These are phyloP conservation scores for Latheticus oryzae DNA, from an alignment of 2,888 invertebrate genomes.

Conservation along the genomic window DNA sequence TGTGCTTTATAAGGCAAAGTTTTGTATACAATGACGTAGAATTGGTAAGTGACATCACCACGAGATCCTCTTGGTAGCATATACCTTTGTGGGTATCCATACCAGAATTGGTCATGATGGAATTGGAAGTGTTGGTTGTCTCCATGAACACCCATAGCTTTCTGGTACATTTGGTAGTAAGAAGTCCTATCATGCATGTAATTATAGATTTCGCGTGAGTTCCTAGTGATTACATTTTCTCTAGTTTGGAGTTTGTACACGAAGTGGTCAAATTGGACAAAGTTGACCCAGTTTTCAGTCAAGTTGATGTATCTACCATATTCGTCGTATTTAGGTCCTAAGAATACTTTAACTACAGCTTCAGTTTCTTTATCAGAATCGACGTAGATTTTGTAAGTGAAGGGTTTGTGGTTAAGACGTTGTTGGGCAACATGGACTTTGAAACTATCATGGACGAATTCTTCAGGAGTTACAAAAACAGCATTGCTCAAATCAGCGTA, in stretches of 20 bases:
- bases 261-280: conserved; percentile 73
- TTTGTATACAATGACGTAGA: conserved; percentile 67
- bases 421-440: conserved; percentile 71
- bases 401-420: conserved; percentile 78
- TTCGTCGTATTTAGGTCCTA: conserved; percentile 77
- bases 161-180: conserved; percentile 73
- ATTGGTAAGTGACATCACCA: conserved; percentile 72
- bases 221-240: conserved; percentile 76
- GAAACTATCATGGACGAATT: conserved; percentile 63
- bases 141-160: conserved; percentile 68
- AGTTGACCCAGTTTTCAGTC: conserved; percentile 71
- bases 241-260: conserved; percentile 72
- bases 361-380: conserved; percentile 71
- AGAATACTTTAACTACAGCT: conserved; percentile 74
- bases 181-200: conserved; percentile 73
- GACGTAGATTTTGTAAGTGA: conserved; percentile 72
- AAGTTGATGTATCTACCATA: conserved; percentile 68
- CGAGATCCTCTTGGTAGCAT: conserved; percentile 76
- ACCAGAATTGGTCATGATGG: conserved; percentile 70
- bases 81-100: conserved; percentile 74
- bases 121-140: conserved; percentile 67
- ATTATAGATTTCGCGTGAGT: conserved; percentile 75
- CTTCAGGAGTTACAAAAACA: conserved; percentile 66
- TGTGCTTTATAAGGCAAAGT: conserved; percentile 58
- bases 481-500: conserved; percentile 72